These are phyloP conservation scores for Scaptomyza flava DNA, from an alignment of 2,888 invertebrate species.

Conservation along the genomic window DNA sequence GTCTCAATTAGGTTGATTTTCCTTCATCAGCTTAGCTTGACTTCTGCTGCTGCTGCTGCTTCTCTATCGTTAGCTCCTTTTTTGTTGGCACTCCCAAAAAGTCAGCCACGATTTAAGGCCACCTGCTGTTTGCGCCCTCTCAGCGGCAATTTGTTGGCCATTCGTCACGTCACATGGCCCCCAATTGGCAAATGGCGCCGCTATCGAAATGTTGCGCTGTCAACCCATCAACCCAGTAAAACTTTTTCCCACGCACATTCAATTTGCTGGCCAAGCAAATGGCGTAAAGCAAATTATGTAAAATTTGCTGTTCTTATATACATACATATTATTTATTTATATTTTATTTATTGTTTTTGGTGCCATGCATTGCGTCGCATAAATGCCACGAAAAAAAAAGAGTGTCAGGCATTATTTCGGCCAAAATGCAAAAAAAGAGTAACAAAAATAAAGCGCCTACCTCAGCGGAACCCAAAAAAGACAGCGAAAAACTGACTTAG, in stretches of 20 bases:
- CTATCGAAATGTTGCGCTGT: constrained; percentile 36
- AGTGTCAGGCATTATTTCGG: constrained; percentile 14
- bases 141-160: constrained; percentile 51
- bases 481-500: constrained; percentile 33
- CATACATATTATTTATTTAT: constrained; percentile 33
- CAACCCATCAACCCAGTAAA: constrained; percentile 53
- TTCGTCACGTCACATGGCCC: constrained; percentile 43
- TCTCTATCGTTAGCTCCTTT: constrained; percentile 33
- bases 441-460: constrained; percentile 18
- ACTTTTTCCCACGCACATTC: constrained; percentile 70
- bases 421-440: neutral
- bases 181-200: constrained; percentile 51
- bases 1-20: constrained; percentile 43
- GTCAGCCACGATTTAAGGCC: constrained; percentile 23
- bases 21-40: constrained; percentile 50
- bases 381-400: constrained; percentile 40
- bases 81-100: neutral
- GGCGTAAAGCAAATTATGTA: constrained; percentile 68
- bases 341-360: constrained; percentile 9
- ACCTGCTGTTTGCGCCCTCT: constrained; percentile 54
- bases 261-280: constrained; percentile 52
- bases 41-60: constrained; percentile 17
- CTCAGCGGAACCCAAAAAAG: constrained; percentile 43
- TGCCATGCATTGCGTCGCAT: constrained; percentile 27
- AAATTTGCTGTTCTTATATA: constrained; percentile 63